Evolutionary conservation across 2,113 vertebrate species (phyloP).

Genomic region (Ceratotherium simum): DNA sequence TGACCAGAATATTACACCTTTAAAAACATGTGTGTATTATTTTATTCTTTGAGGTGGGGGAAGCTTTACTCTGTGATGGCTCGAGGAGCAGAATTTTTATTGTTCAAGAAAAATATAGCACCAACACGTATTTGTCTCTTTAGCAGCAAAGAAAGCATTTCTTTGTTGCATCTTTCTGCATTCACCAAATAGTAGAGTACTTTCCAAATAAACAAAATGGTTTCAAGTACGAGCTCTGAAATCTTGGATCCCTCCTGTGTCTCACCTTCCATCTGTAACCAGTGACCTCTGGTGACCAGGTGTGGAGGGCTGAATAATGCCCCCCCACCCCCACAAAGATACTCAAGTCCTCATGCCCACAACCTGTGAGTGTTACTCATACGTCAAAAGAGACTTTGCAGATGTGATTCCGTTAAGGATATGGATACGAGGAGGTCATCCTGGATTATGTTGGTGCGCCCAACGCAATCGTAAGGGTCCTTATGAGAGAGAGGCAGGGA

Average conservation of each 20-base stretch:
- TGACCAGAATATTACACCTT: background rate
- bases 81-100: constrained; percentile 32
- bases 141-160: constrained; percentile 4
- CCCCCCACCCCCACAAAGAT: background rate
- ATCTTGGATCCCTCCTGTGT: background rate
- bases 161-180: background rate
- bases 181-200: background rate
- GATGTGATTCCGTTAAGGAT: background rate
- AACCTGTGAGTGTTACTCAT: background rate
- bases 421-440: background rate
- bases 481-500: background rate
- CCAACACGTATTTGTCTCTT: background rate
- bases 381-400: background rate
- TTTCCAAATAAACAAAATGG: background rate
- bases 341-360: background rate
- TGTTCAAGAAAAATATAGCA: constrained; percentile 17
- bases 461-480: background rate
- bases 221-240: constrained; percentile 39
- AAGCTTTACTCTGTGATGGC: constrained; percentile 21
- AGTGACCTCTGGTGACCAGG: background rate
- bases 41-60: background rate
- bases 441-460: background rate
- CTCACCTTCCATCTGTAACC: background rate
- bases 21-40: background rate
- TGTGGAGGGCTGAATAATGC: background rate